Percentiles rank a stretch among this genome's conserved stretches.
Conservation (phyloP, 2,113 vertebrate species). For the Ammodramus savannarum region DNA sequence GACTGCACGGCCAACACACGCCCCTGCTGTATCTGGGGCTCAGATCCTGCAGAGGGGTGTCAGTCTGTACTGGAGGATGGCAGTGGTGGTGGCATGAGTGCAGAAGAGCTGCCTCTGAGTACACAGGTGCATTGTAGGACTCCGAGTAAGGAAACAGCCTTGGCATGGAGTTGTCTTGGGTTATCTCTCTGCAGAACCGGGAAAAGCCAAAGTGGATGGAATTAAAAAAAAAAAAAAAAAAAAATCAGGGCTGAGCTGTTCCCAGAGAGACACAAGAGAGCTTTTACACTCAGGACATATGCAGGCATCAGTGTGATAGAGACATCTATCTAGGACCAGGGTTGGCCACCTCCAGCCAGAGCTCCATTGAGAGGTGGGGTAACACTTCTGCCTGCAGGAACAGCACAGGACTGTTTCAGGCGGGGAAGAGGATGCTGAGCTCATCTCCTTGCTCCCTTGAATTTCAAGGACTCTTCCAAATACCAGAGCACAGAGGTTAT, state of each 20-base stretch:
- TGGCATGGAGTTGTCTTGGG: accelerated
- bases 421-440: not conserved
- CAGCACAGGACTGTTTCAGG: not conserved
- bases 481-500: slow-evolving; percentile 34
- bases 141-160: not conserved
- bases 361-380: not conserved
- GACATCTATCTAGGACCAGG: not conserved
- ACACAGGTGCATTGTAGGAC: not conserved
- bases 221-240: not conserved
- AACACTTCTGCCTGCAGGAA: not conserved
- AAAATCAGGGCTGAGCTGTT: not conserved
- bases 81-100: not conserved
- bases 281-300: not conserved
- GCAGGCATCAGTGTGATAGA: not conserved
- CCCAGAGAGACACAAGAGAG: not conserved
- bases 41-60: not conserved
- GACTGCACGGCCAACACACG: not conserved
- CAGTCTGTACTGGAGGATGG: not conserved
- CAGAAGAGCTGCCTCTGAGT: not conserved
- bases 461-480: slow-evolving; percentile 60
- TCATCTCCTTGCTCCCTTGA: slow-evolving; percentile 38
- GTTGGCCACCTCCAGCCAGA: not conserved
- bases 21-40: not conserved
- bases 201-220: not conserved
- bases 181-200: not conserved